Base-by-base conservation (phyloP, 2,797 vertebrate genomes). In the Neostethus bicornis region DNA sequence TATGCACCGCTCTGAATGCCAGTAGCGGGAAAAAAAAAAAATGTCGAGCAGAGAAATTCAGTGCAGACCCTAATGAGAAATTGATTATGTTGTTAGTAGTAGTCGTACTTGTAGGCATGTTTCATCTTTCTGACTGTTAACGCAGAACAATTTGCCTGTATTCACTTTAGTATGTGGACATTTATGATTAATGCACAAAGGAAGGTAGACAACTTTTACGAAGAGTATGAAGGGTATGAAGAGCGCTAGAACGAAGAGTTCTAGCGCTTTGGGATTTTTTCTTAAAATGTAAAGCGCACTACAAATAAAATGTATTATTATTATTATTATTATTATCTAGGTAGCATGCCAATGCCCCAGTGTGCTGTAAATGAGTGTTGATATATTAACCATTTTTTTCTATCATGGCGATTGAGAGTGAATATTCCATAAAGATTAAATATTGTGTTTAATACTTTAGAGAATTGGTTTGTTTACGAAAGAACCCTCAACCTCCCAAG, bases 61-160 rank as follows among this genome's bases (percentile, higher is more conserved):
- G 37, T 63, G 51, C 72, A 77, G 34, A 59, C 23, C 51, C 37
- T 69, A 66, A 76, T 61, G 60, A 68, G 63, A 64, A 84, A 80
- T 55, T 70, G 78, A 69, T 75, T 70, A 79, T 53, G 52, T 60
- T 64, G 75, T 73, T 66, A 77, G 11, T 23, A 74, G 50, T 24
- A 59, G 51, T 51, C 45, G 46, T 38, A 51, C 42, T 12, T 19
- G 55, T 20, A 37, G 43, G 44, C 11, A 31, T 37, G 35, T 44
- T 17, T 6, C 43, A 43, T 21, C 29, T 52, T 38, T 49, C 16
- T 43, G 53, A 38, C 41, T 32, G 42, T 38, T 35, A 32, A 38
- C 47, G 31, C 51, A 38, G 5, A 54, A 48, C 39, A 31, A 55
- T 28, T 20, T 29, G 34, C 16, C 34, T 29, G 50, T 16, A 16